A percentile compares a stretch with the other conserved stretches of the same genome.
These are phyloP conservation scores for Aphelocoma californica DNA, from an alignment of 2,797 vertebrate genomes.

Conservation along the genomic window DNA sequence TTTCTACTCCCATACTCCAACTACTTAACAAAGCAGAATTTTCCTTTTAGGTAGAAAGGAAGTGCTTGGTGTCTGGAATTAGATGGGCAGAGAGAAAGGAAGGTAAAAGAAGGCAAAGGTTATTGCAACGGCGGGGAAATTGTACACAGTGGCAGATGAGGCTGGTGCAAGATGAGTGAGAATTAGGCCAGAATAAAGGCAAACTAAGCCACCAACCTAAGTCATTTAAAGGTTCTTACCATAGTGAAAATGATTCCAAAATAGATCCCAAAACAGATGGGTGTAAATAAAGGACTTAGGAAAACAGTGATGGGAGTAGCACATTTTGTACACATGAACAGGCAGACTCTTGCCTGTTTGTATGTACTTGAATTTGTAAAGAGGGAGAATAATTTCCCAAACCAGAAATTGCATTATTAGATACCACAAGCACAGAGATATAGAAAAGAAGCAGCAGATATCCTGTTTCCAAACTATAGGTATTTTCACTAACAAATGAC, in stretches of 20 bases:
- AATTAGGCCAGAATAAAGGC: neutral
- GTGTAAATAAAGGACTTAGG: neutral
- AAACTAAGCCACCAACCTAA: neutral
- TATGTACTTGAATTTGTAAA: neutral
- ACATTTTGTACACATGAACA: neutral
- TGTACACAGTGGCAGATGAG: neutral
- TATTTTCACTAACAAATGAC: neutral
- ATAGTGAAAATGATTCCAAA: neutral
- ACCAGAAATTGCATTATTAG: neutral
- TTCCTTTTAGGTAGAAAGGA: neutral
- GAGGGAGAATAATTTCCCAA: neutral
- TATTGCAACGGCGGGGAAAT: neutral
- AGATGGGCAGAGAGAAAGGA: neutral
- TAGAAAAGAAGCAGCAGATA: neutral
- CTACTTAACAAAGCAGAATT: neutral
- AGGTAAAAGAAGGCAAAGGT: neutral
- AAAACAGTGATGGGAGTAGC: neutral
- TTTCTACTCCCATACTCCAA: neutral
- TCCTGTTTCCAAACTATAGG: neutral
- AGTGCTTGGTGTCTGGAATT: neutral
- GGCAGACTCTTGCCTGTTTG: neutral
- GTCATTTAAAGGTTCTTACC: neutral
- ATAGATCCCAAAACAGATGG: neutral
- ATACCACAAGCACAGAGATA: neutral
- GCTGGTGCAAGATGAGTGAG: neutral